phyloP scores from a whole-genome alignment of 1,140 invertebrate species.

The Archivesica marissinica region DNA sequence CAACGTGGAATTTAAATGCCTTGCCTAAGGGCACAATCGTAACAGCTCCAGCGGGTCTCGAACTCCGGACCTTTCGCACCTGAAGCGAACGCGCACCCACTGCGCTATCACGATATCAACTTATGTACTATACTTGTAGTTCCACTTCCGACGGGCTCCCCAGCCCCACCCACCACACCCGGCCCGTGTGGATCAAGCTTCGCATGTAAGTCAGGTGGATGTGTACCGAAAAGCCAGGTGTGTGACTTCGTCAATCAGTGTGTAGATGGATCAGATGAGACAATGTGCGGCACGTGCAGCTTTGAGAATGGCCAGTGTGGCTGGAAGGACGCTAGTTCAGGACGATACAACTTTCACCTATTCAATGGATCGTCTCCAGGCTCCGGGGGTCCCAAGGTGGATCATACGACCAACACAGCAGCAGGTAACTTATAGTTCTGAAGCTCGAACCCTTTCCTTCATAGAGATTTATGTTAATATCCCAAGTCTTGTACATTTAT shows the following conservation, averaged over 20 bases:
- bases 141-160: conserved; percentile 67
- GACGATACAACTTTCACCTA: conserved; percentile 90
- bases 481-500: too few relatives aligned
- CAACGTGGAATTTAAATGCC: too few relatives aligned
- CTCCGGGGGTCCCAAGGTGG: conserved; percentile 88
- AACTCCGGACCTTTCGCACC: too few relatives aligned
- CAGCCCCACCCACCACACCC: conserved; percentile 68
- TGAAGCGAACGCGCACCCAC: too few relatives aligned
- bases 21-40: too few relatives aligned
- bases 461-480: too few relatives aligned
- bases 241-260: conserved; percentile 90
- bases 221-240: conserved; percentile 74
- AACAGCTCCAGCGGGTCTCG: too few relatives aligned
- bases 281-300: conserved; percentile 78
- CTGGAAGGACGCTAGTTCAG: conserved; percentile 89
- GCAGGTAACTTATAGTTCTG: too few relatives aligned
- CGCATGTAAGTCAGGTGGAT: conserved; percentile 67
- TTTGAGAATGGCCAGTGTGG: conserved; percentile 87
- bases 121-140: conserved; percentile 47
- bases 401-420: conserved; percentile 86
- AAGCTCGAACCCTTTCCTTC: too few relatives aligned
- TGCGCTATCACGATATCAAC: background rate
- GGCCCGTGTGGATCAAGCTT: conserved; percentile 70
- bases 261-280: conserved; percentile 78
- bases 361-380: conserved; percentile 87